These are phyloP conservation scores for Podabrus alpinus DNA, from an alignment of 2,888 invertebrate genomes.

Conservation along the genomic window DNA sequence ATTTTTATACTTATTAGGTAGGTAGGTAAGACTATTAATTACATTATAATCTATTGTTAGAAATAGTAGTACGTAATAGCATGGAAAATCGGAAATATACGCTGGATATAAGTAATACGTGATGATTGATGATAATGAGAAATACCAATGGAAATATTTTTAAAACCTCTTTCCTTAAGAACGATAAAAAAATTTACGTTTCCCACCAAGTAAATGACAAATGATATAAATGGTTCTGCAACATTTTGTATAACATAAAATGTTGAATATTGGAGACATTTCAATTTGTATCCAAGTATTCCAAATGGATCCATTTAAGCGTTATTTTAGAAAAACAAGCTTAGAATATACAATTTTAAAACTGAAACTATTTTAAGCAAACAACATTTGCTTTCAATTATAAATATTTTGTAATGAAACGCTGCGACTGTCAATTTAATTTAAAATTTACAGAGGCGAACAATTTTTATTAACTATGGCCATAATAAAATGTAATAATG, in stretches of 20 bases:
- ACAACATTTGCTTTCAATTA: neutral
- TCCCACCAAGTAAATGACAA: neutral
- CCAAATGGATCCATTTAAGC: neutral
- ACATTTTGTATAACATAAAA: neutral
- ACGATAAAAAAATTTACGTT: neutral
- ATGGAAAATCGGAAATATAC: neutral
- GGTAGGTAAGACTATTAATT: neutral
- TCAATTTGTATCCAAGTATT: neutral
- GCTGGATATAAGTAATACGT: neutral
- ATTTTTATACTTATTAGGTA: neutral
- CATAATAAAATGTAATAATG: neutral
- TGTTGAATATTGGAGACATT: neutral
- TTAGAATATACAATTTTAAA: neutral
- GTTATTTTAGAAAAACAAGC: neutral
- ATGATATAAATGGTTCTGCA: neutral
- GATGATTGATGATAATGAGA: neutral
- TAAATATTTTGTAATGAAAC: too few species aligned
- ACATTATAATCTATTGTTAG: neutral
- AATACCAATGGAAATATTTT: neutral
- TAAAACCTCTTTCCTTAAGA: neutral
- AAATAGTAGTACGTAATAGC: neutral
- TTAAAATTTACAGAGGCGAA: neutral
- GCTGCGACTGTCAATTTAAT: neutral
- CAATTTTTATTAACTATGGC: neutral
- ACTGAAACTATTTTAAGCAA: neutral